Evolutionary conservation across 2,113 vertebrate species (phyloP).

Genomic region (Menidia beryllina): DNA sequence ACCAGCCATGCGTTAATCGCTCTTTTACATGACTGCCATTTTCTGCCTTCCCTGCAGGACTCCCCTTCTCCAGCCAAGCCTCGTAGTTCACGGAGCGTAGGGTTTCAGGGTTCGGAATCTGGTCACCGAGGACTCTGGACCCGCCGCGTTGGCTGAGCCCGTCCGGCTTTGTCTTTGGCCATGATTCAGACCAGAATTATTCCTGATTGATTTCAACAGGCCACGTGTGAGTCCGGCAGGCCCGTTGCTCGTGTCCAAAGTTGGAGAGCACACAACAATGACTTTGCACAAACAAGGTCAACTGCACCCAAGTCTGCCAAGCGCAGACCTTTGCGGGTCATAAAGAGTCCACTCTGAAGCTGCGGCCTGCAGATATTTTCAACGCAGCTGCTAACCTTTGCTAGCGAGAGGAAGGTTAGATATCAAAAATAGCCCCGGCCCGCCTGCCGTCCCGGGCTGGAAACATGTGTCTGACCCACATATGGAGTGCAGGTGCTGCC

Average conservation of each 20-base stretch:
- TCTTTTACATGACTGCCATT: slow-evolving; percentile 25
- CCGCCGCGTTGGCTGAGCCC: slow-evolving; percentile 5
- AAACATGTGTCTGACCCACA: slow-evolving; percentile 60
- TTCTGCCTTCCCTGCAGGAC: not conserved
- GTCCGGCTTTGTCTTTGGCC: not conserved
- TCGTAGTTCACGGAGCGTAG: slow-evolving; percentile 44
- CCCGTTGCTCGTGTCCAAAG: slow-evolving; percentile 6
- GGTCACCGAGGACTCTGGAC: slow-evolving; percentile 38
- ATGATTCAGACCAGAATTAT: slow-evolving; percentile 2
- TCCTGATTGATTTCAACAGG: slow-evolving; percentile 17
- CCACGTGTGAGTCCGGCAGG: slow-evolving; percentile 4
- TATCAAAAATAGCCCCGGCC: slow-evolving; percentile 61
- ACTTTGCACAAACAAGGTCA: slow-evolving; percentile 44
- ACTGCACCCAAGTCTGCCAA: slow-evolving; percentile 28
- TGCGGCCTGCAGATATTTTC: slow-evolving; percentile 63
- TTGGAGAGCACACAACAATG: slow-evolving; percentile 37
- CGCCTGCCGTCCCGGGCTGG: slow-evolving; percentile 20
- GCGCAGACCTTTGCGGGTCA: slow-evolving; percentile 39
- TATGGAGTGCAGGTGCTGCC: slow-evolving; percentile 54
- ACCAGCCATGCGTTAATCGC: slow-evolving; percentile 1
- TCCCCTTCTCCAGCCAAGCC: slow-evolving; percentile 26
- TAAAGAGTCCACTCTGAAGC: slow-evolving; percentile 15
- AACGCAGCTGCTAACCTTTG: slow-evolving; percentile 58
- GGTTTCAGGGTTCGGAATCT: slow-evolving; percentile 45
- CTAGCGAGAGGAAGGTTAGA: slow-evolving; percentile 38